Evolutionary conservation across 2,888 invertebrate genomes (phyloP), one percentile per base, ranked within the genome.

Genomic region (Hirtodrosophila duncani): DNA sequence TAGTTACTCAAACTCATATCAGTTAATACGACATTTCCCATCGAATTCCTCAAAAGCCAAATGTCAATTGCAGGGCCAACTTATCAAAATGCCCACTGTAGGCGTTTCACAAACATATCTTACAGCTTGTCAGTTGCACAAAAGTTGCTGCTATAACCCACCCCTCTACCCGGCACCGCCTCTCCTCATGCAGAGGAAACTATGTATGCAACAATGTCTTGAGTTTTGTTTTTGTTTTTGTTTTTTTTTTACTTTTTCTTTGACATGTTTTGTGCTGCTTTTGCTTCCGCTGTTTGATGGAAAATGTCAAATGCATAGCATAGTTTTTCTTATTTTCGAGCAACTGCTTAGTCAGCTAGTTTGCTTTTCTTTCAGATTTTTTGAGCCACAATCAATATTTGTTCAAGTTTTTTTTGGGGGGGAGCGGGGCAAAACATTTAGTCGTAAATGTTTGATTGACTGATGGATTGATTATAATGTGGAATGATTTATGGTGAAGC

Each of bases 391-490:
- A 72, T 78, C 72, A 70, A 74, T 78, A 75, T 56, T 30, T 33
- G 18, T 52, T 57, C 41, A 43, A 65, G 53, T 63, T 53, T 50
- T 49, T 65, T 51, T 52, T 65, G 42, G 67, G 64, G 31, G 16
- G 48, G 31, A 10, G 11, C 36, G 34, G 43, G 52, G 33, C 45
- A 53, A 56, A 50, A 50, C 50, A 50, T 50, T 50, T 50, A 56
- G n/a, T n/a, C n/a, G n/a, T n/a, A n/a, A 67, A 66, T 45, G 38
- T 70, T 70, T 70, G 72, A 78, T 72, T 72, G 72, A 78, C 78
- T 72, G 78, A 72, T 72, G 77, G 74, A 78, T 78, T n/a, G n/a
- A n/a, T n/a, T n/a, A n/a, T n/a, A n/a, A 72, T 77, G 74, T 78
- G 74, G 55, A 74, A 78, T 72, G 78, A 72, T 72, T 72, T 72